A percentile compares a stretch with the other conserved stretches of the same genome.
phyloP scores from a whole-genome alignment of 2,797 vertebrate genomes.

The Xerus rutilus region DNA sequence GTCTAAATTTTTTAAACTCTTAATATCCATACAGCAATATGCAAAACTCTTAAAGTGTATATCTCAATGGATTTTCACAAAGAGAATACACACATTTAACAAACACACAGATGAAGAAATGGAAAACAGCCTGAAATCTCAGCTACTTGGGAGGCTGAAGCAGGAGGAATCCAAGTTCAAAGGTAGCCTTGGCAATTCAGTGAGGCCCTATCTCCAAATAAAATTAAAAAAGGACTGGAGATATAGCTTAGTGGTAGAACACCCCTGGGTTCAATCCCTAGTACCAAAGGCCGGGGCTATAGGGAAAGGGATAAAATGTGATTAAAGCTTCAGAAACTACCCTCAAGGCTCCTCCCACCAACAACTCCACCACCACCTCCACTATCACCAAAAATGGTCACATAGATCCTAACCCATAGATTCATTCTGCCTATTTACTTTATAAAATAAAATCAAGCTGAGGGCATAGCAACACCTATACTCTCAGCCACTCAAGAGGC shows the following conservation, averaged over 20 bases:
- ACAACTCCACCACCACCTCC: neutral
- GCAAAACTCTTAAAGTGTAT: neutral
- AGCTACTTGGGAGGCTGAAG: too few species aligned
- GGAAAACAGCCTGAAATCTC: neutral
- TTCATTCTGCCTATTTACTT: neutral
- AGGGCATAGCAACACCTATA: too few species aligned
- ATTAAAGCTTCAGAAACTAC: neutral
- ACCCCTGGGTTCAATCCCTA: too few species aligned
- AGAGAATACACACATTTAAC: neutral
- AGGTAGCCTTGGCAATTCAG: too few species aligned
- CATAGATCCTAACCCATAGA: neutral
- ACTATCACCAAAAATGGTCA: neutral
- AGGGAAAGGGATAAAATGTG: neutral
- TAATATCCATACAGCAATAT: neutral
- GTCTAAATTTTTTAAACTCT: neutral
- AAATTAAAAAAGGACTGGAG: too few species aligned
- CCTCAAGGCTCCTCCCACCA: neutral
- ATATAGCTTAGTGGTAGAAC: too few species aligned
- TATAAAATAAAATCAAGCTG: conserved; percentile 2
- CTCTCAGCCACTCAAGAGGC: too few species aligned
- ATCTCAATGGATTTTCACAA: conserved; percentile 11
- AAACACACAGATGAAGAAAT: conserved; percentile 26
- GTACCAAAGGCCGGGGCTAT: too few species aligned
- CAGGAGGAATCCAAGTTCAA: too few species aligned
- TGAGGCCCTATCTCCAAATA: too few species aligned